Base-by-base conservation (phyloP, 2,888 invertebrate genomes). In the Subacronicta megacephala region DNA sequence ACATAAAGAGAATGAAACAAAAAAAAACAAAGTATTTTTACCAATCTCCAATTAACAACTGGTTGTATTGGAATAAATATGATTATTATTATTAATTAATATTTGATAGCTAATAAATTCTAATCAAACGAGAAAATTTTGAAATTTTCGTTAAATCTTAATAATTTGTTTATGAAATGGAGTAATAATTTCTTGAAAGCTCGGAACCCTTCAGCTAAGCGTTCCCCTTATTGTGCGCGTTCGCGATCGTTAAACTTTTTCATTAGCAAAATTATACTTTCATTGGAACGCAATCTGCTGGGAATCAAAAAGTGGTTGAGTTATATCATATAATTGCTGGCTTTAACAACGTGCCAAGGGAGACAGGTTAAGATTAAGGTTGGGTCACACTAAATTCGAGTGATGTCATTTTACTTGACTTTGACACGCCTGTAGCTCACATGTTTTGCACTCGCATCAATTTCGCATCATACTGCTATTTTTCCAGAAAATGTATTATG, bases 191-290 rank as follows among this genome's bases (percentile, higher is more conserved):
- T 72, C 18, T 17, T 31, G 13, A 42, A 66, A 42, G 36, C 50
- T 40, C 35, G n/a, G 37, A 42, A 58, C 44, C 62, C 38, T 6
- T 54, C 51, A 43, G 20, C 35, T 56, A 37, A 52, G 54, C 46
- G 55, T 58, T 56, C 13, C 31, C 42, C 26, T 26, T 50, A 52
- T 63, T 43, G 35, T 42, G 29, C 37, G 41, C 49, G 45, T 60
- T 51, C 15, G 51, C 38, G 52, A 50, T 47, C 58, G 51, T 65
- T 55, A 54, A 66, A 71, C 63, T 73, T 68, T 65, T 71, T 62
- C 63, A 76, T 76, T 71, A 64, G 43, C 45, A 44, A 9, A 57
- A 66, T 67, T 63, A 60, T 62, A 62, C 51, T 46, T 52, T 36
- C n/a, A n/a, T 31, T n/a, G 46, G 40, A 44, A 23, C 54, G 62